A percentile compares a stretch with the other conserved stretches of the same genome.
phyloP scores from a whole-genome alignment of 2,888 invertebrate species.

The Erynnis tages region DNA sequence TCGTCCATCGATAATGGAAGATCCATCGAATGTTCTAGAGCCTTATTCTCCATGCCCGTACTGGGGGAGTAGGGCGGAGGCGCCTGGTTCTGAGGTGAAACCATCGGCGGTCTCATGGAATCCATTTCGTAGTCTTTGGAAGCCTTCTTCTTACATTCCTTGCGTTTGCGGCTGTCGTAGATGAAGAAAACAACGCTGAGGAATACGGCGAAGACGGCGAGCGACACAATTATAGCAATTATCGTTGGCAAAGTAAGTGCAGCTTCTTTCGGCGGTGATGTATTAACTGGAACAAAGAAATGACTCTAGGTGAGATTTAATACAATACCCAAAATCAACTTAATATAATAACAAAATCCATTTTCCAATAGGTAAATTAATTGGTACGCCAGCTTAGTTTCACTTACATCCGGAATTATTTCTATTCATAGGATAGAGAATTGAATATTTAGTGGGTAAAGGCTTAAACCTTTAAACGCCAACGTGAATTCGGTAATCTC shows the following conservation, averaged over 20 bases:
- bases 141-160: slow-evolving; percentile 90
- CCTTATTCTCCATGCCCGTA: slow-evolving; percentile 94
- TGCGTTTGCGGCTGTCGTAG: slow-evolving; percentile 92
- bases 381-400: not conserved
- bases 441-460: not conserved
- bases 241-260: slow-evolving; percentile 89
- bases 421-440: not conserved
- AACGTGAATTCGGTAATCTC: no score
- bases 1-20: slow-evolving; percentile 91
- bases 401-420: slow-evolving; percentile 4
- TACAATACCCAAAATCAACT: not conserved
- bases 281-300: slow-evolving; percentile 84
- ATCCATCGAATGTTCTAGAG: slow-evolving; percentile 93
- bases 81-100: slow-evolving; percentile 92
- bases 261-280: slow-evolving; percentile 89
- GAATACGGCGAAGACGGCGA: slow-evolving; percentile 88
- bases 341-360: not conserved
- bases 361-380: not conserved
- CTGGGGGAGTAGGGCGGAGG: slow-evolving; percentile 95
- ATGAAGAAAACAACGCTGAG: slow-evolving; percentile 86
- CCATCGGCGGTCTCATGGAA: slow-evolving; percentile 91
- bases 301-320: not conserved
- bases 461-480: no score
- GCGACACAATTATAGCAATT: slow-evolving; percentile 89
- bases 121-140: slow-evolving; percentile 96